Base-by-base conservation (phyloP, 2,797 vertebrate genomes). In the Paguma larvata region DNA sequence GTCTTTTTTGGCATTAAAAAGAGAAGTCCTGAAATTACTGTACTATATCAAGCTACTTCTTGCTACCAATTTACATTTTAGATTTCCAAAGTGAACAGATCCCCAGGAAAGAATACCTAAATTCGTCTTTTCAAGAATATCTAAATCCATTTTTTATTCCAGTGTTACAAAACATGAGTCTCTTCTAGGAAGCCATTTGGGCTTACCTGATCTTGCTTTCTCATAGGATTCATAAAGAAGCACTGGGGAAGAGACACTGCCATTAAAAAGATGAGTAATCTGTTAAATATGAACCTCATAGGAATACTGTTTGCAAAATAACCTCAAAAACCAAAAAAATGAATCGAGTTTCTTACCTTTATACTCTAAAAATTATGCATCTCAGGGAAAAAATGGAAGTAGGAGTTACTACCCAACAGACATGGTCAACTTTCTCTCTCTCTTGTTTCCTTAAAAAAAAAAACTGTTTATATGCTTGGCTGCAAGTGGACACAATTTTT, bases 191-290 rank as follows among this genome's bases (percentile, higher is more conserved):
- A 98, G 70, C 63, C 85, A 53, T 48, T 95, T 11, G 41, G 70
- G 83, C 51, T 96, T 93, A 85, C 85, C 79, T 86, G 94, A 94
- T 79, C 90, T 97, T 97, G 56, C 56, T 77, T 97, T 97, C 94
- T 94, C 96, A 68, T 93, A 80, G 19, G 80, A 11, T 73, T 97
- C 0, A 0, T 88, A 97, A 98, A 80, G 94, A 98, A 83, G 63
- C 63, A 94, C 92, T 85, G 92, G 85, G 89, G 94, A 98, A 97
- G 90, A 98, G 79, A 93, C 23, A 85, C 23, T 87, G 21, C 63
- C 59, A 89, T 80, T 85, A 75, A 82, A 96, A 97, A 97, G 0
- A 98, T 92, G 92, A 82, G 68, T 97, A 90, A 97, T 97, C 96
- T 91, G 87, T 80, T 82, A 82, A 98, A 90, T 92, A 97, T 78